A percentile compares a stretch with the other conserved stretches of the same genome.
Evolutionary conservation across 2,888 invertebrate genomes (phyloP).

Genomic region (Drosophila mimetica): DNA sequence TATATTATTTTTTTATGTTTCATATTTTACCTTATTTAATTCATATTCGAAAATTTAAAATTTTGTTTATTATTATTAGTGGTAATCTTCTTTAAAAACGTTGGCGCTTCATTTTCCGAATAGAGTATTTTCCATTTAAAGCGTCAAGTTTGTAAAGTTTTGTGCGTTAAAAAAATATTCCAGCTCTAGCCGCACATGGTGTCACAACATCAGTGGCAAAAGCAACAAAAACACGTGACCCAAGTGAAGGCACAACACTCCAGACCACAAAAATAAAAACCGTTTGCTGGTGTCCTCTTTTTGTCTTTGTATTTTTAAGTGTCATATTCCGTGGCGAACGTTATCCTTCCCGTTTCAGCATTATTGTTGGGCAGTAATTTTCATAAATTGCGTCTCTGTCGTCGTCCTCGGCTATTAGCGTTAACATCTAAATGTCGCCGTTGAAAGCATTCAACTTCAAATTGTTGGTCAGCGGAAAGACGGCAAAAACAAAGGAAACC

Average conservation of each 20-base stretch:
- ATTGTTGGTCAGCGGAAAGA: conserved; percentile 36
- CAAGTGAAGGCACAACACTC: conserved; percentile 35
- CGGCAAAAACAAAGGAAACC: conserved; percentile 21
- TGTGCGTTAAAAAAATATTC: conserved; percentile 75
- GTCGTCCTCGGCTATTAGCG: conserved; percentile 74
- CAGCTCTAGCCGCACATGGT: conserved; percentile 78
- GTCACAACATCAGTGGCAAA: conserved; percentile 63
- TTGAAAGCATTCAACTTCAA: conserved; percentile 61
- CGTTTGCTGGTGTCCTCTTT: conserved; percentile 1
- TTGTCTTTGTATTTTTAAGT: conserved; percentile 44
- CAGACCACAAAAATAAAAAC: conserved; percentile 46
- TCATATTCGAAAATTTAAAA: too few relatives aligned
- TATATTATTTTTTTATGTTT: too few relatives aligned
- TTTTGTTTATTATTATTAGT: too few relatives aligned
- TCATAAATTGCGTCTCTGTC: conserved; percentile 68
- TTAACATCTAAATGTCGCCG: conserved; percentile 67
- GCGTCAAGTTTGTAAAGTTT: conserved; percentile 74
- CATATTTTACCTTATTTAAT: too few relatives aligned
- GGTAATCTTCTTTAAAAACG: not conserved
- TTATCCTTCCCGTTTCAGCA: conserved; percentile 38
- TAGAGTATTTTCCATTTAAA: conserved; percentile 52
- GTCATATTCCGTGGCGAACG: conserved; percentile 48
- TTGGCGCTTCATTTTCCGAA: not conserved
- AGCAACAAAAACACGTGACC: conserved; percentile 50
- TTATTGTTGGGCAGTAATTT: conserved; percentile 75